Conservation (phyloP, 2,797 vertebrate species). For the Huso huso region DNA sequence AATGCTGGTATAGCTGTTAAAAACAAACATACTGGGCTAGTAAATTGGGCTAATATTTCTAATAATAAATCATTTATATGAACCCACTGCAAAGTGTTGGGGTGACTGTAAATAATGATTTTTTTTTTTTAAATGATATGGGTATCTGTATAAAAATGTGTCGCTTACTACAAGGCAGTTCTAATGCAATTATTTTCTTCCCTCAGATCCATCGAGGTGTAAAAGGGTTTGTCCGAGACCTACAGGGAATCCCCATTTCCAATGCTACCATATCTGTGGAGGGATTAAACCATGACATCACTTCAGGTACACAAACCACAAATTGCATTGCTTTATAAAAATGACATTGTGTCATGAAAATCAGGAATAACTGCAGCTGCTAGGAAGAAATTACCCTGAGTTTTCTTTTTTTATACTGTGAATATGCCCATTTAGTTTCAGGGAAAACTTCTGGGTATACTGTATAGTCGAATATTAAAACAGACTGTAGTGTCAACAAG, state of each 20-base stretch:
- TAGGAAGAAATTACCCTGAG: no score
- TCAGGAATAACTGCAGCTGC: background rate
- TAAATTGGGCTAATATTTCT: no score
- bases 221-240: constrained; percentile 82
- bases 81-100: background rate
- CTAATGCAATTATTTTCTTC: constrained; percentile 3
- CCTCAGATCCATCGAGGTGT: constrained; percentile 81
- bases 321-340: constrained; percentile 4
- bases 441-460: background rate
- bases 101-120: background rate
- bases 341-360: background rate
- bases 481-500: no score
- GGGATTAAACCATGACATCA: constrained; percentile 80
- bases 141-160: background rate
- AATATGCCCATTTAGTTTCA: no score
- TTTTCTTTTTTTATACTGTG: background rate
- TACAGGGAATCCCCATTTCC: constrained; percentile 72
- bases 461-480: background rate
- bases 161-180: background rate
- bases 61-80: no score
- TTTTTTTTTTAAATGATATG: background rate
- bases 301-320: constrained; percentile 59
- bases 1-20: no score
- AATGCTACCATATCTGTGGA: constrained; percentile 77
- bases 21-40: no score